Percentiles rank a stretch among this genome's conserved stretches.
These are phyloP conservation scores for zebrafish (Danio rerio) DNA, from an alignment of 2,113 vertebrate species.

Conservation along the genomic window GRCz12tu NC_133182.1:79158001-79158500, in stretches of 20 bases:
- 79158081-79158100: constrained; percentile 71
- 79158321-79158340: too few species aligned
- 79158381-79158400: too few species aligned
- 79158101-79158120: constrained; percentile 68
- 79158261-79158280: constrained; percentile 70
- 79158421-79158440: too few species aligned
- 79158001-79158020: constrained; percentile 51
- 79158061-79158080: neutral
- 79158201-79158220: neutral
- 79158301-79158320: too few species aligned
- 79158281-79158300: neutral
- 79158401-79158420: too few species aligned
- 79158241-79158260: constrained; percentile 1
- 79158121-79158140: constrained; percentile 51
- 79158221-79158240: constrained; percentile 49
- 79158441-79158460: too few species aligned
- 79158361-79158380: too few species aligned
- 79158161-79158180: constrained; percentile 23
- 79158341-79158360: too few species aligned
- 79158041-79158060: constrained; percentile 68
- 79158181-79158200: neutral
- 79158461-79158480: too few species aligned
- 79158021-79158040: constrained; percentile 44
- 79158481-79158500: too few species aligned
- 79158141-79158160: neutral